Evolutionary conservation across 2,113 vertebrate species (phyloP), one percentile per base, ranked within the genome.

Genomic region (Siniperca knerii): DNA sequence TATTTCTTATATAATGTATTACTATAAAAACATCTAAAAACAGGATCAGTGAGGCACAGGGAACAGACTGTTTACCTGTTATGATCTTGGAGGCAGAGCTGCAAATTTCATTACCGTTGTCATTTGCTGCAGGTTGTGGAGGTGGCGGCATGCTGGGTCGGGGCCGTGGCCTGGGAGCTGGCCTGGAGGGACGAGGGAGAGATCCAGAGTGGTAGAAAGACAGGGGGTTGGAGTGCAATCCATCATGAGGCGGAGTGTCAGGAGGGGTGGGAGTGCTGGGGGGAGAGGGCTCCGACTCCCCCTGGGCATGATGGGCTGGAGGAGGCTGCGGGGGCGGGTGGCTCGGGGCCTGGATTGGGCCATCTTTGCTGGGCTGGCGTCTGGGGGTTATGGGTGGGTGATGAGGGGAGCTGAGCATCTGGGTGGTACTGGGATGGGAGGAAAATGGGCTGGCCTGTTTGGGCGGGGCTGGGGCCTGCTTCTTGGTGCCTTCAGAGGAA

Each of bases 401-500:
- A 21, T 94, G 82, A 11, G 80, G 12, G 9, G 90, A 86, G 79
- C 77, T 29, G 2, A 92, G 33, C 40, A 72, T 72, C 37, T 93
- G 92, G 89, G 82, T 72, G 79, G 57, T 90, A 89, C 46, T 67
- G 92, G 79, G 71, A 85, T 23, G 94, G 3, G 0, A 94, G 91
- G 95, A 93, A 0, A 96, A 96, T 0, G 96, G 96, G 90, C 96
- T 97, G 82, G 95, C 93, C 55, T 95, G 96, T 75, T 97, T 98
- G 0, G 98, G 98, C 2, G 98, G 98, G 0, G 98, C 97, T 0
- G 98, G 98, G 0, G 98, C 98, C 12, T 97, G 98, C 85, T 99
- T 99, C 71, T 99, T 99, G 72, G 97, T 94, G 55, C 96, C 98
- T 99, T 93, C 1, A 88, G 16, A 83, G 44, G 11, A 33, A 66